Base-by-base conservation (phyloP, 2,113 vertebrate species). In the Rhabdornis inornatus region DNA sequence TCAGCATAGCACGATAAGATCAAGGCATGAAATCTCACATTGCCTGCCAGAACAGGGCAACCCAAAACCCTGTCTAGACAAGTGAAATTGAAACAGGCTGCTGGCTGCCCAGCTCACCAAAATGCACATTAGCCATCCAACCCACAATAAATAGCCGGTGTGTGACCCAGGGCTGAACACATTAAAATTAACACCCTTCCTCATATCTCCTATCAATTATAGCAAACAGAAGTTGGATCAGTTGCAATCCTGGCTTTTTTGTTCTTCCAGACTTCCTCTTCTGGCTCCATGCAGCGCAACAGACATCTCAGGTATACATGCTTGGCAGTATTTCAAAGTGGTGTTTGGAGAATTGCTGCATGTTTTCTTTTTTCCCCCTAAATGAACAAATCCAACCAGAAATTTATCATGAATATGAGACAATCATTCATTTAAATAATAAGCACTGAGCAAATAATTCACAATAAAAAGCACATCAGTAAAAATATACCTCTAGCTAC, bases 51-150 rank as follows among this genome's bases (percentile, higher is more conserved):
- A 82, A 71, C 5, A 4, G 69, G 74, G 89, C 96, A 95, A 95
- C 87, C 4, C 10, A 95, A 95, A 92, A 64, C 94, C 77, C 70
- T 91, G 91, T 94, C 95, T 94, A 89, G 94, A 95, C 93, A 95
- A 91, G 96, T 91, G 89, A 85, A 96, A 95, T 94, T 81, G 65
- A 91, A 97, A 87, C 84, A 92, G 18, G 0, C 82, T 75, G 86
- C 72, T 95, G 57, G 60, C 92, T 78, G 90, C 82, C 16, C 57
- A 59, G 77, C 93, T 90, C 64, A 16, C 92, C 2, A 14, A 70
- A 92, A 83, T 0, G 5, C 72, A 64, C 33, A 0, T 84, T 27
- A 75, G 66, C 77, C 82, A 76, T 71, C 69, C 81, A 84, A 27
- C 59, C 47, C 18, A 24, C 89, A 44, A 20, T 65, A 71, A 63